Evolutionary conservation across 1,140 invertebrate species (phyloP).

Genomic region (Chrysoperla carnea): DNA sequence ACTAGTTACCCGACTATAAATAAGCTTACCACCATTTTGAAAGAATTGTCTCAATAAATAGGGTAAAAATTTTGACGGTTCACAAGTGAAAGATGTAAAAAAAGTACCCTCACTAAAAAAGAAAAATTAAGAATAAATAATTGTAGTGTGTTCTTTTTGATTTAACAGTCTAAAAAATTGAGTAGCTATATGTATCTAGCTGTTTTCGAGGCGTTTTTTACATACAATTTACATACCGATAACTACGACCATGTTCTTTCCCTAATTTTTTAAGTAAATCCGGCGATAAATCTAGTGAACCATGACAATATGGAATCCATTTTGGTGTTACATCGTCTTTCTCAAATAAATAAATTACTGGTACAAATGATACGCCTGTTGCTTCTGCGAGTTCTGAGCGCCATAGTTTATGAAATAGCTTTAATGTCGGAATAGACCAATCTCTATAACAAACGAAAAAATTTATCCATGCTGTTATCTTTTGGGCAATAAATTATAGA

Average conservation of each 20-base stretch:
- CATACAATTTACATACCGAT: conserved; percentile 26
- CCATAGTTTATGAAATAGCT: conserved; percentile 42
- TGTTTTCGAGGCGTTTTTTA: too few relatives aligned
- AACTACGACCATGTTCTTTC: conserved; percentile 24
- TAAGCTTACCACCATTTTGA: conserved; percentile 30
- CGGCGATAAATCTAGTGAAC: conserved; percentile 26
- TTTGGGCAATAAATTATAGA: too few relatives aligned
- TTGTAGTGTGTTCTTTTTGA: too few relatives aligned
- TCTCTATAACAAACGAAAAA: conserved; percentile 21
- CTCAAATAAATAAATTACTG: background rate
- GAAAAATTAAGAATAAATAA: too few relatives aligned
- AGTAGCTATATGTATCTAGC: too few relatives aligned
- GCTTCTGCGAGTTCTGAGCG: conserved; percentile 30
- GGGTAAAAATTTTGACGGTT: conserved; percentile 36
- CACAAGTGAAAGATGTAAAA: conserved; percentile 41
- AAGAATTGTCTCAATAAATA: conserved; percentile 39
- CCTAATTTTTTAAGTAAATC: conserved; percentile 29
- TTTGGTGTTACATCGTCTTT: conserved; percentile 11
- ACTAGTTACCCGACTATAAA: too few relatives aligned
- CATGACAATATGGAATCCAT: conserved; percentile 39
- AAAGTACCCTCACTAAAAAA: conserved; percentile 36
- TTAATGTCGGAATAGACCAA: conserved; percentile 42
- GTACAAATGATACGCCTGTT: conserved; percentile 25
- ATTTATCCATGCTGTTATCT: too few relatives aligned
- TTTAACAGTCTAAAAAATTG: too few relatives aligned